Evolutionary conservation across 2,113 vertebrate genomes (phyloP).

Genomic region (Oceanites oceanicus): DNA sequence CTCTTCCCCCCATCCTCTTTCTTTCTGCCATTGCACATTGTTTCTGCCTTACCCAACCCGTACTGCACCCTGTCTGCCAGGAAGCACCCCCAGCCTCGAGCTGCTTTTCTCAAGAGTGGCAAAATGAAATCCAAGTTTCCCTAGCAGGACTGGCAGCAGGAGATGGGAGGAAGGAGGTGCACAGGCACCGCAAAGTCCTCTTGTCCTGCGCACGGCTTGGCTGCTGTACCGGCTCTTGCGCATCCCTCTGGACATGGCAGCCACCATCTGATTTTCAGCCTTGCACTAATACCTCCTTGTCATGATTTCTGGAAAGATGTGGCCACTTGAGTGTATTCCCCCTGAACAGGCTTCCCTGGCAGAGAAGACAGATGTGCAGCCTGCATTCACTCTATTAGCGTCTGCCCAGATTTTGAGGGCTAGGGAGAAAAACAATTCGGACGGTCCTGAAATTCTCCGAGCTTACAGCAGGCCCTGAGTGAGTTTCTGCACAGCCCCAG

Average conservation of each 20-base stretch:
- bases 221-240: neutral
- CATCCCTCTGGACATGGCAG: rapidly evolving
- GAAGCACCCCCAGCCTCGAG: neutral
- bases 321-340: neutral
- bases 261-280: neutral
- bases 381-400: rapidly evolving
- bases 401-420: neutral
- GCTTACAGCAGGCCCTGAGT: neutral
- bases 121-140: neutral
- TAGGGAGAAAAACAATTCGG: neutral
- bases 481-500: neutral
- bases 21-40: neutral
- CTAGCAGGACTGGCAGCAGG: neutral
- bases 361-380: neutral
- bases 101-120: neutral
- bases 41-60: neutral
- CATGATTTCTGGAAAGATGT: neutral
- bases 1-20: neutral
- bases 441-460: neutral
- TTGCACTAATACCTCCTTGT: neutral
- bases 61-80: neutral
- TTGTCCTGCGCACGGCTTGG: neutral
- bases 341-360: neutral
- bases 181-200: rapidly evolving
- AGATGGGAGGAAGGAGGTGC: neutral